A percentile compares a stretch with the other conserved stretches of the same genome.
phyloP scores from a whole-genome alignment of 2,888 invertebrate species.

The Epistrophe eligans region DNA sequence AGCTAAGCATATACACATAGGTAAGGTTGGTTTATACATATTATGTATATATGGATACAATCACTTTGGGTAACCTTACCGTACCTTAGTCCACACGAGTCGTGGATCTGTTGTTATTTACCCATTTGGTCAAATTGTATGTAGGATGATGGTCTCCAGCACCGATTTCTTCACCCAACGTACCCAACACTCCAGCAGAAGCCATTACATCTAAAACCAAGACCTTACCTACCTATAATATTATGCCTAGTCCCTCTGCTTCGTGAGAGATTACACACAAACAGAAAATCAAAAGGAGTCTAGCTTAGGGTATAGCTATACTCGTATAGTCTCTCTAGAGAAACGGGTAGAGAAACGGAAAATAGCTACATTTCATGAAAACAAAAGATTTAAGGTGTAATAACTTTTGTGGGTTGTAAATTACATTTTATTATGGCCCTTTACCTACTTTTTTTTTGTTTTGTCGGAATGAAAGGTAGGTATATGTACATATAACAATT shows the following conservation, averaged over 20 bases:
- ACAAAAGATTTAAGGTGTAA: slow-evolving; percentile 71
- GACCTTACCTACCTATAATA: slow-evolving; percentile 24
- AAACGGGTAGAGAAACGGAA: background rate
- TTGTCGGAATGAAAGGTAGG: background rate
- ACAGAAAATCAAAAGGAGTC: slow-evolving; percentile 18
- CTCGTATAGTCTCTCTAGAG: background rate
- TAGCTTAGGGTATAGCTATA: slow-evolving; percentile 7
- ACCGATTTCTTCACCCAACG: slow-evolving; percentile 37
- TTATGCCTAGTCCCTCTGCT: slow-evolving; percentile 7
- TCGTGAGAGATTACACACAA: slow-evolving; percentile 57
- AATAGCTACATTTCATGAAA: slow-evolving; percentile 42
- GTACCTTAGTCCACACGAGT: slow-evolving; percentile 61
- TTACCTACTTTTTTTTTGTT: slow-evolving; percentile 5
- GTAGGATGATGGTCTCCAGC: slow-evolving; percentile 55
- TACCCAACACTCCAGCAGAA: slow-evolving; percentile 37
- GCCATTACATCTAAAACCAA: slow-evolving; percentile 62
- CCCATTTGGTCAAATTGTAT: slow-evolving; percentile 58
- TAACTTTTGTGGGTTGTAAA: slow-evolving; percentile 74
- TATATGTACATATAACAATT: slow-evolving; percentile 1
- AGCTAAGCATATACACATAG: background rate
- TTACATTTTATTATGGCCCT: slow-evolving; percentile 71
- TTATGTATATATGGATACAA: too few species aligned
- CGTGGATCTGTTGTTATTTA: slow-evolving; percentile 67
- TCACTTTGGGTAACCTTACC: slow-evolving; percentile 71
- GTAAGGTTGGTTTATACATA: slow-evolving; percentile 10